Evolutionary conservation across 1,140 invertebrate genomes (phyloP).

Genomic region (Neotoxoptera formosana): DNA sequence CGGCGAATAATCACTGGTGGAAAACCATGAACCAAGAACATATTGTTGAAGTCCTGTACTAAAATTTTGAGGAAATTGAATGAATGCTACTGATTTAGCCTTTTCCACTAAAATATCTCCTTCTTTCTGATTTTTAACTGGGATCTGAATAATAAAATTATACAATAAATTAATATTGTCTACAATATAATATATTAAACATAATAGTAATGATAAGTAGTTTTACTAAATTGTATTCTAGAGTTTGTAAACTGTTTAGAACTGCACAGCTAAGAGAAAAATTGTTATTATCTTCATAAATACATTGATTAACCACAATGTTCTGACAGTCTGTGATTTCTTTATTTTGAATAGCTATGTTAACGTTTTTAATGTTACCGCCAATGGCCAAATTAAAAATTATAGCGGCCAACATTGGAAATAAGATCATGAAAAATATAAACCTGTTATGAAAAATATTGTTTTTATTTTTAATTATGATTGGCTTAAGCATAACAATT

Average conservation of each 20-base stretch:
- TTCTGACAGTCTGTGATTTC: conserved; percentile 1
- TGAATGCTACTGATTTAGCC: conserved; percentile 24
- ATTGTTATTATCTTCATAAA: neutral
- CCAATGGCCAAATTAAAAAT: conserved; percentile 38
- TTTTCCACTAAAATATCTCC: conserved; percentile 16
- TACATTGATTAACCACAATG: neutral
- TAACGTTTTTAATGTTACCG: conserved; percentile 15
- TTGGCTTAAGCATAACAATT: neutral
- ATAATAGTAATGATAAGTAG: neutral
- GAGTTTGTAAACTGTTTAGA: neutral
- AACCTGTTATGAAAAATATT: conserved; percentile 29
- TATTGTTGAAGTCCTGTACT: conserved; percentile 14
- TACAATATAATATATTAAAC: neutral
- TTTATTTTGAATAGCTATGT: conserved; percentile 22
- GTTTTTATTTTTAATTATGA: neutral
- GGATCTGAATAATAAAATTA: neutral
- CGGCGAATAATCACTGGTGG: neutral
- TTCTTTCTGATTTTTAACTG: neutral
- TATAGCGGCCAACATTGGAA: conserved; percentile 7
- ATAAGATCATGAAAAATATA: conserved; percentile 43
- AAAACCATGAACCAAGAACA: neutral
- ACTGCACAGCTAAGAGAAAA: neutral
- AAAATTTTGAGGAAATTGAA: conserved; percentile 35
- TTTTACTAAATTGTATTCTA: conserved; percentile 37
- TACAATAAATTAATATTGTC: neutral